phyloP scores from a whole-genome alignment of 2,797 vertebrate species.

The Saxicola maurus region DNA sequence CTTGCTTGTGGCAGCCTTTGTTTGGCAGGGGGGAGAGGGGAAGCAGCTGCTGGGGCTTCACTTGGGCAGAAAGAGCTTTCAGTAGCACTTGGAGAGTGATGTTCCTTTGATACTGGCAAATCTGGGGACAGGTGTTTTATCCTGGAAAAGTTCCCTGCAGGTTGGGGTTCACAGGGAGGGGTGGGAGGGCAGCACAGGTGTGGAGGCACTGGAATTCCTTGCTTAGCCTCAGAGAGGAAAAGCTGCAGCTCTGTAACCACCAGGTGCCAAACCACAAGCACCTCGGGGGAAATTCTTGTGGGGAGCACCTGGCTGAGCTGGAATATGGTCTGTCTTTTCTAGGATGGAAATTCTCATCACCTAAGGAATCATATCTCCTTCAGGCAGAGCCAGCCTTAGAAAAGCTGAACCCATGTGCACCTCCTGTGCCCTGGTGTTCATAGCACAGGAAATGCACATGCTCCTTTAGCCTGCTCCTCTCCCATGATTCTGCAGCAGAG shows the following conservation, averaged over 20 bases:
- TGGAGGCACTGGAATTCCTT: not conserved
- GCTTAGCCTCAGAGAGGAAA: not conserved
- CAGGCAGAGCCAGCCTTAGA: not conserved
- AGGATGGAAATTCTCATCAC: not conserved
- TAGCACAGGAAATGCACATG: too few relatives aligned
- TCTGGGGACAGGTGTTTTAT: not conserved
- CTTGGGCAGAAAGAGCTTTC: not conserved
- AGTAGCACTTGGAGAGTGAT: not conserved
- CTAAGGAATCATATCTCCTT: not conserved
- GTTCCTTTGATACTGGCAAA: not conserved
- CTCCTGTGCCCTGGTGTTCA: not conserved
- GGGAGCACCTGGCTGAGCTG: constrained; percentile 11
- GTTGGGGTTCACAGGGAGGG: not conserved
- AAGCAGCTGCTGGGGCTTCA: not conserved
- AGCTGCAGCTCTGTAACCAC: not conserved
- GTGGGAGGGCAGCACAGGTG: not conserved
- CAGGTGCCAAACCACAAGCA: not conserved
- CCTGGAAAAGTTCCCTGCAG: not conserved
- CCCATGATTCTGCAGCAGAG: not conserved
- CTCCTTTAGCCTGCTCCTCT: not conserved
- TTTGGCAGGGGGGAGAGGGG: not conserved
- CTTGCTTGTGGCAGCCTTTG: constrained; percentile 32
- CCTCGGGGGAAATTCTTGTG: not conserved
- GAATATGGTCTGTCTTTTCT: not conserved
- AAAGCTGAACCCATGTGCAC: not conserved